Base-by-base conservation (phyloP, 2,888 invertebrate genomes). In the Polymixis lichenea region DNA sequence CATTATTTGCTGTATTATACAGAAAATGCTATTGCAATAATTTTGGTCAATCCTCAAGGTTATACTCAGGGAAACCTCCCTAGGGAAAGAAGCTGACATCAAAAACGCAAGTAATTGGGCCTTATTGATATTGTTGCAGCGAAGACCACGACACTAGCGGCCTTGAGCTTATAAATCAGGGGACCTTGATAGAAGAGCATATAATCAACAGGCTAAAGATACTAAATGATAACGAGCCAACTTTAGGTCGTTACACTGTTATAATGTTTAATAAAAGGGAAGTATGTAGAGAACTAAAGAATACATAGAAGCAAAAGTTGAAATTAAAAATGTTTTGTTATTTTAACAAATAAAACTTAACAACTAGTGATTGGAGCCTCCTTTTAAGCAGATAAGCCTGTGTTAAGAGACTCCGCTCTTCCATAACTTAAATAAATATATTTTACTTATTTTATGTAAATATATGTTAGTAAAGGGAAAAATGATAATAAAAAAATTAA, bases 81-180 rank as follows among this genome's bases (percentile, higher is more conserved):
- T 15, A n/a, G 46, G 17, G 51, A 61, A 60, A 49, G 17, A 60
- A 51, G 60, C 56, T 80, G 81, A 51, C 28, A 61, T 67, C 62
- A 74, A 81, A 85, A 87, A 78, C 72, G 60, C 78, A 74, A 84
- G 74, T 76, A 86, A 79, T 75, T 65, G 66, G 28, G 61, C 58
- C 38, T 65, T 76, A 76, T 80, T 77, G 74, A 78, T 83, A 65
- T 80, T 77, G 28, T 68, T 73, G 72, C 53, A 61, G 32, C 61
- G 80, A 86, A 72, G 84, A 80, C 65, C 77, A 67, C 43, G 25
- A 38, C n/a, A 75, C 28, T 64, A 28, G 7, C 61, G 49, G 69
- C 78, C 84, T 74, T 84, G 85, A 28, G 53, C 28, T 49, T 38
- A n/a, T 58, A 38, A 68, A 53, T 17, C 28, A 61, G 60, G 51